Evolutionary conservation across 2,113 vertebrate species (phyloP).

Genomic region (Recurvirostra avosetta): DNA sequence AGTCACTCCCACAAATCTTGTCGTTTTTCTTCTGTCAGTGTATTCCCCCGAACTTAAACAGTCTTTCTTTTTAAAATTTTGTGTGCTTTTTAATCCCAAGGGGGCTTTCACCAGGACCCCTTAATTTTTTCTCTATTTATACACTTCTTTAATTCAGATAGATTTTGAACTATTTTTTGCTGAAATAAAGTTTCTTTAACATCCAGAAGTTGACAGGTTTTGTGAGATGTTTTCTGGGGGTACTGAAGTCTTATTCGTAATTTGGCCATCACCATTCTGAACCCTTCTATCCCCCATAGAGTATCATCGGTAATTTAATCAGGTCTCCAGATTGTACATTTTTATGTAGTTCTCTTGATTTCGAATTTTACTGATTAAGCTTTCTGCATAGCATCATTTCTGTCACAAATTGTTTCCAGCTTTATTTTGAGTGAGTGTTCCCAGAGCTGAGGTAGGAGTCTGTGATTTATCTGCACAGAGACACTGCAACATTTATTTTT

Average conservation of each 20-base stretch:
- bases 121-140: neutral
- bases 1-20: neutral
- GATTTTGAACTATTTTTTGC: neutral
- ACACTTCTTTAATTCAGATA: neutral
- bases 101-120: neutral
- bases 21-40: neutral
- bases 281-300: neutral
- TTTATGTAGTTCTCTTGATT: neutral
- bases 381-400: neutral
- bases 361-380: neutral
- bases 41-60: neutral
- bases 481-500: neutral
- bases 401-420: neutral
- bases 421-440: neutral
- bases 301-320: neutral
- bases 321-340: neutral
- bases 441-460: neutral
- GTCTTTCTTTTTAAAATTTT: neutral
- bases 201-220: neutral
- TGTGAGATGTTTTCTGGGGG: neutral
- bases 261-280: neutral
- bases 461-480: neutral
- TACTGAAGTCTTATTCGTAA: neutral
- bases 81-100: neutral
- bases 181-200: neutral